phyloP scores from a whole-genome alignment of 2,113 vertebrate species.

The Benthochromis sp. region DNA sequence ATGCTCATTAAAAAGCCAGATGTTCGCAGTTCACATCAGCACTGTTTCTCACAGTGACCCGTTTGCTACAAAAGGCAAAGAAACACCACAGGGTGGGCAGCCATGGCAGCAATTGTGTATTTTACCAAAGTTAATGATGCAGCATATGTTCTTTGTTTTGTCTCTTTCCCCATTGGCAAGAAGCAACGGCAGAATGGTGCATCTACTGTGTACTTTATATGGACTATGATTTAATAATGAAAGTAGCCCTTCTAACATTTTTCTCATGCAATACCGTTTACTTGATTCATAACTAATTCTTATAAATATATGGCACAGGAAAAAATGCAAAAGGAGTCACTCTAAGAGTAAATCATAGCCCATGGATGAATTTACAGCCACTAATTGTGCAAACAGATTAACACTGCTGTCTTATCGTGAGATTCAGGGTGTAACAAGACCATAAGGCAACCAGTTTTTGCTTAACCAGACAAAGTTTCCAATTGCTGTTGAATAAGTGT shows the following conservation, averaged over 20 bases:
- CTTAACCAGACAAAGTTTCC: neutral
- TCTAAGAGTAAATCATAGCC: neutral
- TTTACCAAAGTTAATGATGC: slow-evolving; percentile 20
- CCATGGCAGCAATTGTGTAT: neutral
- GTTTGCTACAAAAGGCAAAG: neutral
- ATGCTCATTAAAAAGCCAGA: slow-evolving; percentile 3
- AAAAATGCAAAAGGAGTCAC: neutral
- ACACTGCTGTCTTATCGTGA: neutral
- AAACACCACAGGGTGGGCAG: slow-evolving; percentile 2
- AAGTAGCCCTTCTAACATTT: neutral
- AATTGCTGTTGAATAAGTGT: neutral
- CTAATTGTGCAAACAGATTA: neutral
- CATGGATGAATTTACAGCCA: neutral
- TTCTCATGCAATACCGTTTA: neutral
- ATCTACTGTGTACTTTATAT: neutral
- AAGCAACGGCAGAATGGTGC: neutral
- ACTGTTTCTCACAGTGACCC: slow-evolving; percentile 5
- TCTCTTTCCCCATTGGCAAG: neutral
- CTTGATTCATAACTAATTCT: neutral
- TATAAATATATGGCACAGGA: neutral
- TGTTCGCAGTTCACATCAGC: neutral
- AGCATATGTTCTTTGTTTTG: slow-evolving; percentile 11
- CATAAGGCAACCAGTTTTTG: neutral
- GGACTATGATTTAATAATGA: neutral
- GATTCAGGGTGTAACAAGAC: neutral